These are phyloP conservation scores for Casuarius casuarius DNA, from an alignment of 2,113 vertebrate genomes.

Conservation along the genomic window DNA sequence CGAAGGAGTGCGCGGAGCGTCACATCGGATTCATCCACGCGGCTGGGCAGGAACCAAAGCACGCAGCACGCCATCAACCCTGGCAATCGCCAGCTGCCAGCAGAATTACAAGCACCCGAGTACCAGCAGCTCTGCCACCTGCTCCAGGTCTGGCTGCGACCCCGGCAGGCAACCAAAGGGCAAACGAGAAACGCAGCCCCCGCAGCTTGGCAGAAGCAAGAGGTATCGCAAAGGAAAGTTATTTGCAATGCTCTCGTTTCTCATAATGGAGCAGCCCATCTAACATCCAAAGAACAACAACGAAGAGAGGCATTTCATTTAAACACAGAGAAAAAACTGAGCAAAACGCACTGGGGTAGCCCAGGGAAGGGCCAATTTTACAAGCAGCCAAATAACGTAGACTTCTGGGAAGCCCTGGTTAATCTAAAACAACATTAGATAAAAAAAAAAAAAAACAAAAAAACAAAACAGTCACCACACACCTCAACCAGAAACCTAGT, in stretches of 20 bases:
- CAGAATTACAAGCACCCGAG: not conserved
- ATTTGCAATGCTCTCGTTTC: not conserved
- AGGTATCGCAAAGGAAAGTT: not conserved
- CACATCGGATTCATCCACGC: not conserved
- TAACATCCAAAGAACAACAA: not conserved
- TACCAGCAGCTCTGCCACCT: not conserved
- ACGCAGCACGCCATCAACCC: not conserved
- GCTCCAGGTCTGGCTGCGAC: not conserved
- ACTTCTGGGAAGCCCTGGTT: not conserved
- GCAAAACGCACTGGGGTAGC: not conserved
- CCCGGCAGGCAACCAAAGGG: not conserved
- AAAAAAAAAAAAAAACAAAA: not conserved
- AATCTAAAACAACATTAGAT: not conserved
- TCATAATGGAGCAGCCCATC: not conserved
- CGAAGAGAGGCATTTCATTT: not conserved
- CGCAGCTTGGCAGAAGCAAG: not conserved
- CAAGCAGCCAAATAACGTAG: not conserved
- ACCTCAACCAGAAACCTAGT: not conserved
- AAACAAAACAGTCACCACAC: too few species aligned
- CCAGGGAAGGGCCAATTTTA: not conserved
- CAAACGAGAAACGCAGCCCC: not conserved
- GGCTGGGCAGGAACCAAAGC: not conserved
- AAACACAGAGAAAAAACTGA: not conserved
- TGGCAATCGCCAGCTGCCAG: accelerated
- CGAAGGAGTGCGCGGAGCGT: not conserved